These are phyloP conservation scores for Charina bottae DNA, from an alignment of 2,113 vertebrate species.

Conservation along the genomic window DNA sequence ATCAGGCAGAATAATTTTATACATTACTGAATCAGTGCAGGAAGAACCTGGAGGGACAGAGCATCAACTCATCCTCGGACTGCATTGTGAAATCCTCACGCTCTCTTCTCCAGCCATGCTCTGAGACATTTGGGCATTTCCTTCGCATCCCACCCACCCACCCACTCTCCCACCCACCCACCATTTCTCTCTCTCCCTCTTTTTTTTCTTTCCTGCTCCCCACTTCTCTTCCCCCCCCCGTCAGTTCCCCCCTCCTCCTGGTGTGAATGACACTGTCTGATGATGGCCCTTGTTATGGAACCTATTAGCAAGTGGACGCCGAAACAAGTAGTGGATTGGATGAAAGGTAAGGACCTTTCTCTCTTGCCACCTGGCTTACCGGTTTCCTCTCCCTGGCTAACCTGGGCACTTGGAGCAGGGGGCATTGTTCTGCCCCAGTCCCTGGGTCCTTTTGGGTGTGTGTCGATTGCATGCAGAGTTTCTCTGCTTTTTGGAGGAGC, in stretches of 20 bases:
- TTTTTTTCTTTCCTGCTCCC: conserved; percentile 54
- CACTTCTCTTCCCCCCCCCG: conserved; percentile 56
- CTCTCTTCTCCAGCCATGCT: conserved; percentile 80
- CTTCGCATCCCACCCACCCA: conserved; percentile 58
- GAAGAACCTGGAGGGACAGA: conserved; percentile 74
- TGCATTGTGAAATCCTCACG: conserved; percentile 78
- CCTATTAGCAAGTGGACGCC: conserved; percentile 92
- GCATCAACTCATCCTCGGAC: conserved; percentile 74
- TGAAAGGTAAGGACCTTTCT: conserved; percentile 84
- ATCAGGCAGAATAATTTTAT: conserved; percentile 75
- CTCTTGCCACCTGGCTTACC: not conserved
- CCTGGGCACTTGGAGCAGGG: conserved; percentile 45
- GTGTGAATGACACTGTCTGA: conserved; percentile 79
- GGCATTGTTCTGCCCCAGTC: conserved; percentile 40
- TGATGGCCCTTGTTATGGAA: conserved; percentile 92
- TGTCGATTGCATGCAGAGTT: conserved; percentile 62
- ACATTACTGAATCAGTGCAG: conserved; percentile 78
- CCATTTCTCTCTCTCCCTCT: conserved; percentile 51
- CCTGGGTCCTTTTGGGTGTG: conserved; percentile 46
- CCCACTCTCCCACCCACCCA: conserved; percentile 57
- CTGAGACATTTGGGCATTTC: conserved; percentile 71
- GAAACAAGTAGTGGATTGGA: conserved; percentile 92
- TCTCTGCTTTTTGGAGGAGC: conserved; percentile 48
- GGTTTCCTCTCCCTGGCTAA: not conserved
- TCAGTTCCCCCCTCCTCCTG: conserved; percentile 62